Base-by-base conservation (phyloP, 2,797 vertebrate genomes). In the Gobionotothen gibberifrons region DNA sequence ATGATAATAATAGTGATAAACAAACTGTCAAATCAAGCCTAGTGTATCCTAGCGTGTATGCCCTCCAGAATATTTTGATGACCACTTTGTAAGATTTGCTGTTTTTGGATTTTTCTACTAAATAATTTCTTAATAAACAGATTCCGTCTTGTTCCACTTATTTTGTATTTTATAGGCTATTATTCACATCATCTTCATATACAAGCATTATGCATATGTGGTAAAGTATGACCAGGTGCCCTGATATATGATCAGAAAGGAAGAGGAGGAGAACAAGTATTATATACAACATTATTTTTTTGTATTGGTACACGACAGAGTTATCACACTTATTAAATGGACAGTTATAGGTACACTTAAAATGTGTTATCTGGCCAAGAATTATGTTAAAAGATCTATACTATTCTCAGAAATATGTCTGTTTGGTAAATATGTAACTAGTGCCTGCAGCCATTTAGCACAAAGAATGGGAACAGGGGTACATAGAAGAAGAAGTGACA, bases 111-210 rank as follows among this genome's bases (percentile, higher is more conserved):
- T 88, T 81, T 82, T 75, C 16, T 79, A 83, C 53, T 29, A 11
- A 54, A 86, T 63, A 5, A 66, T 29, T 87, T 83, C 55, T 81
- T 75, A 91, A 91, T 93, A 91, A 93, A 91, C 53, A 32, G 32
- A 72, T 29, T 79, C 0, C 53, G 51, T 55, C 49, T 86, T 64
- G 64, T 64, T 79, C 36, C 53, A 71, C 14, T 60, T 63, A 1
- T 51, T 64, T 74, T 76, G 47, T 61, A 16, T 9, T 69, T 70
- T 48, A 17, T 7, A 36, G 8, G 32, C 32, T 36, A 36, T 36
- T 36, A 7, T 47, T 54, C 36, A 10, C 29, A 44, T 44, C 1
- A 42, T 10, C 3, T 22, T 9, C 17, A 51, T 19, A 39, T 42
- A 19, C 16, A 47, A 39, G 39, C 19, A 54, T 15, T n/a, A 5